These are phyloP conservation scores for Norana najaformis DNA, from an alignment of 2,888 invertebrate species.

Conservation along the genomic window DNA sequence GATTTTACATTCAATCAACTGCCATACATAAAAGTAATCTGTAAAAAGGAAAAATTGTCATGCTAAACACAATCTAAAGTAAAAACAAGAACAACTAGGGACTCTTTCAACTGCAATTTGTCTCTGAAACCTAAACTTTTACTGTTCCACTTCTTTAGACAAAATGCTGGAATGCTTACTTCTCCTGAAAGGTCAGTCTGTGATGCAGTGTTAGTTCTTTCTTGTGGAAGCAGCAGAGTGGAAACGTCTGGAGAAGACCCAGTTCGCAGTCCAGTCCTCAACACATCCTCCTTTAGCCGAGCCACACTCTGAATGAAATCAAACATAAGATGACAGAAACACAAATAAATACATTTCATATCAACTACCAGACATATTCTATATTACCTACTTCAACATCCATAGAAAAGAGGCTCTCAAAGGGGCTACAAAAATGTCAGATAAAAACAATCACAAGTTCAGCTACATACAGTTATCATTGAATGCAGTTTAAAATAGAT, in stretches of 20 bases:
- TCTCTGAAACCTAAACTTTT: neutral
- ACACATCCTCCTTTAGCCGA: conserved; percentile 82
- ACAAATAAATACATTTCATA: too few species aligned
- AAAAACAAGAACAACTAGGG: too few species aligned
- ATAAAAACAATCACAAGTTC: too few species aligned
- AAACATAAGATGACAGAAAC: neutral
- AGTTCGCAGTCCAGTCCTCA: conserved; percentile 76
- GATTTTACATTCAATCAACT: neutral
- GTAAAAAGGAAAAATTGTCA: neutral
- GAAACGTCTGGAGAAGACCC: conserved; percentile 76
- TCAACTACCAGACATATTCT: neutral
- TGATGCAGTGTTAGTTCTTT: conserved; percentile 83
- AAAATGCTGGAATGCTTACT: conserved; percentile 57
- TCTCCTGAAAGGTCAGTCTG: conserved; percentile 94
- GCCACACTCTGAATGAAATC: conserved; percentile 71
- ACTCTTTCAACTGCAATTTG: neutral
- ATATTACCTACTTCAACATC: neutral
- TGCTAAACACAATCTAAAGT: too few species aligned
- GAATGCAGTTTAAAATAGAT: too few species aligned
- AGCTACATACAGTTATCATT: too few species aligned
- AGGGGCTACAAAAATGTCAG: too few species aligned
- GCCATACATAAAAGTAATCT: neutral
- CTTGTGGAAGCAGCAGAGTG: conserved; percentile 73
- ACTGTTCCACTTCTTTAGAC: neutral
- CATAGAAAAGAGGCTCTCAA: too few species aligned